phyloP scores from a whole-genome alignment of 2,797 vertebrate species.

The Semotilus atromaculatus region DNA sequence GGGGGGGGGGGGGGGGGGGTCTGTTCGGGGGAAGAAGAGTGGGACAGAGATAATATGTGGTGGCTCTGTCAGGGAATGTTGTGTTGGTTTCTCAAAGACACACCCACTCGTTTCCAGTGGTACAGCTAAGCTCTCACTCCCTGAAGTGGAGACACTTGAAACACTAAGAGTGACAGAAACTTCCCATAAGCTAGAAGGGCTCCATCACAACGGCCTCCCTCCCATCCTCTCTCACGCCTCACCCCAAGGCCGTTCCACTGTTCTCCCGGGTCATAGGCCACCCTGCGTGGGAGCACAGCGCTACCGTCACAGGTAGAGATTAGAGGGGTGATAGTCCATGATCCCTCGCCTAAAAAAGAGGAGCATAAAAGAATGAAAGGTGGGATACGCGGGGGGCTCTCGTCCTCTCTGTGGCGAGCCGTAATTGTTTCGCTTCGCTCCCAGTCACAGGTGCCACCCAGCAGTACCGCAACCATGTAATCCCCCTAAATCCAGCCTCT shows the following conservation, averaged over 20 bases:
- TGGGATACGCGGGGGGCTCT: slow-evolving; percentile 58
- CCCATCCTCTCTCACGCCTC: slow-evolving; percentile 59
- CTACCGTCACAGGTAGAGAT: slow-evolving; percentile 61
- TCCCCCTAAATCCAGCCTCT: slow-evolving; percentile 82
- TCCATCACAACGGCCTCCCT: slow-evolving; percentile 59
- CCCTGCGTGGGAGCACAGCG: slow-evolving; percentile 45
- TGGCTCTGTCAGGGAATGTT: slow-evolving; percentile 59
- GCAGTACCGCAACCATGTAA: slow-evolving; percentile 82
- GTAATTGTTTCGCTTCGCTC: slow-evolving; percentile 66
- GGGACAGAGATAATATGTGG: slow-evolving; percentile 62
- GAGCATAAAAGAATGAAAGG: slow-evolving; percentile 57
- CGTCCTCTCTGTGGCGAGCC: slow-evolving; percentile 61
- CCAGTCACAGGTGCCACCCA: slow-evolving; percentile 78
- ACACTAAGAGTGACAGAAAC: slow-evolving; percentile 84
- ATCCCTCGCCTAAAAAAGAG: slow-evolving; percentile 39
- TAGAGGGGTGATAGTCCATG: slow-evolving; percentile 45
- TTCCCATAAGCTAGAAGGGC: slow-evolving; percentile 78
- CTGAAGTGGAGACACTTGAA: slow-evolving; percentile 83
- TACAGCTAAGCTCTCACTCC: slow-evolving; percentile 76
- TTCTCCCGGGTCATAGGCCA: slow-evolving; percentile 49
- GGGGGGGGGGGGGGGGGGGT: neutral
- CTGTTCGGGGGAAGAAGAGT: neutral
- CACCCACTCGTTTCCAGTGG: slow-evolving; percentile 65
- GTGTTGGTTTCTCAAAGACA: slow-evolving; percentile 76
- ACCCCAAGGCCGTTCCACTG: slow-evolving; percentile 55